phyloP scores from a whole-genome alignment of 2,797 vertebrate genomes.

The Champsocephalus gunnari region DNA sequence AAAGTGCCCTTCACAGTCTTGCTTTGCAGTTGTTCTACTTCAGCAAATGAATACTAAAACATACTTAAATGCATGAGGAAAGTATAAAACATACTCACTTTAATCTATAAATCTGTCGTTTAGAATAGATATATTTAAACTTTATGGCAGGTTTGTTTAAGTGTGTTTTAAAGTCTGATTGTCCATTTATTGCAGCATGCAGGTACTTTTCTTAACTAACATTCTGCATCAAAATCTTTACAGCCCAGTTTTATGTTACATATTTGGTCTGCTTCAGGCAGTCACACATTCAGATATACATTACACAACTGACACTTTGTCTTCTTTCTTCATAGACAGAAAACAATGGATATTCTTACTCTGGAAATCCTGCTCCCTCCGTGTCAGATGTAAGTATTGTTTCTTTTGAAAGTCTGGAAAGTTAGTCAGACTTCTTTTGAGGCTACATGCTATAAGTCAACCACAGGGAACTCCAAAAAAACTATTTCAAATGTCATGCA shows the following conservation, averaged over 20 bases:
- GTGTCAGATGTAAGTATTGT: constrained; percentile 86
- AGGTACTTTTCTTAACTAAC: constrained; percentile 79
- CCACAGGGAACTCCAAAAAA: constrained; percentile 1
- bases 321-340: constrained; percentile 71
- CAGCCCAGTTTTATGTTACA: background rate
- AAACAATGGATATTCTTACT: constrained; percentile 90
- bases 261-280: background rate
- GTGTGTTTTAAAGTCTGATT: background rate
- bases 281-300: background rate
- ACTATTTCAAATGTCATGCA: background rate
- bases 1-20: background rate
- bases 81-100: background rate
- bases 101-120: background rate
- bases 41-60: background rate
- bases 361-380: constrained; percentile 79
- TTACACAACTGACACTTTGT: background rate
- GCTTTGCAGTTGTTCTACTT: background rate
- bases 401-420: background rate
- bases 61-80: background rate
- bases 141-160: background rate
- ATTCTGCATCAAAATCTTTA: background rate
- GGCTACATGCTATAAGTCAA: background rate
- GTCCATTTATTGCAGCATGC: constrained; percentile 70
- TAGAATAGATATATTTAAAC: background rate
- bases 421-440: background rate